Evolutionary conservation across 2,888 invertebrate species (phyloP).

Genomic region (Tenodera sinensis): DNA sequence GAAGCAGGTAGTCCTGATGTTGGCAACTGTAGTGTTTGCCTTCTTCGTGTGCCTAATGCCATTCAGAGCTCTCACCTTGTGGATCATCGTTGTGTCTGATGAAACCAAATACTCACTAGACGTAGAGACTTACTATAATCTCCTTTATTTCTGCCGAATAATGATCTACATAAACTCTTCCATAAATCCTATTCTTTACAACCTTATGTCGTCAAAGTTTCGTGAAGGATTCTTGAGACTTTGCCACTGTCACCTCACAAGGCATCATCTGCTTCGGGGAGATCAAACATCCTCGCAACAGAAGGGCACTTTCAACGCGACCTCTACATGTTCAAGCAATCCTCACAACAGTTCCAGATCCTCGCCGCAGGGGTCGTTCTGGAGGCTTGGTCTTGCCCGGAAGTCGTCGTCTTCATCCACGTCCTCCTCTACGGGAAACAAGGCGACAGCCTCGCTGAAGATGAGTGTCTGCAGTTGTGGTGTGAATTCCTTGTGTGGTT

Average conservation of each 20-base stretch:
- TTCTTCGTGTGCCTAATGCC: constrained; percentile 89
- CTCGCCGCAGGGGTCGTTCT: constrained; percentile 50
- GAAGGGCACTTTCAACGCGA: constrained; percentile 63
- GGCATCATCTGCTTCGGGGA: constrained; percentile 39
- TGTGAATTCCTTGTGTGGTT: neutral
- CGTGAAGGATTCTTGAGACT: constrained; percentile 73
- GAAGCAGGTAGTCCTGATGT: constrained; percentile 78
- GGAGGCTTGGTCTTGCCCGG: constrained; percentile 43
- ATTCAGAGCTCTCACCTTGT: constrained; percentile 81
- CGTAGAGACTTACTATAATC: constrained; percentile 75
- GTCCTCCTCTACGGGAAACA: neutral
- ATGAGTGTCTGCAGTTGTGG: neutral
- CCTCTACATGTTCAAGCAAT: constrained; percentile 57
- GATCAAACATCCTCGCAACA: constrained; percentile 51
- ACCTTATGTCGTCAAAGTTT: constrained; percentile 89
- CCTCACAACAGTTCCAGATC: constrained; percentile 45
- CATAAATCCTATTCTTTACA: constrained; percentile 87
- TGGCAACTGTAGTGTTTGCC: constrained; percentile 82
- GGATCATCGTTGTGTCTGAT: constrained; percentile 77
- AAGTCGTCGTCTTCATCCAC: neutral
- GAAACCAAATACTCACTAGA: constrained; percentile 60
- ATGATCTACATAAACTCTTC: constrained; percentile 89
- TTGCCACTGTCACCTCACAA: constrained; percentile 44
- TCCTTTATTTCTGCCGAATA: constrained; percentile 80
- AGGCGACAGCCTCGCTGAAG: neutral